These are phyloP conservation scores for Scelioninae gen. 1 DNA, from an alignment of 2,888 invertebrate species.

Conservation along the genomic window DNA sequence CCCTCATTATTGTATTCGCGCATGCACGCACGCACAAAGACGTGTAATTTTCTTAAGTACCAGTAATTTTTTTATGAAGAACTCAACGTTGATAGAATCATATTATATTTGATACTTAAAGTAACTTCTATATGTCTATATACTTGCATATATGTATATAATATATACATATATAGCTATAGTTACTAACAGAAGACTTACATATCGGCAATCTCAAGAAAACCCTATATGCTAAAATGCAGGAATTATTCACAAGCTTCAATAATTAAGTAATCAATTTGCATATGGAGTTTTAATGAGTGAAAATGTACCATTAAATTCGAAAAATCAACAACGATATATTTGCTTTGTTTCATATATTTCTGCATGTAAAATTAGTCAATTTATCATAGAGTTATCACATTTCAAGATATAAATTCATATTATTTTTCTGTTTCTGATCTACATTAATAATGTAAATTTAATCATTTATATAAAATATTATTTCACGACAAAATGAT, in stretches of 20 bases:
- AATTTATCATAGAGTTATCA: too few relatives aligned
- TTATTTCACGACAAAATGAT: too few relatives aligned
- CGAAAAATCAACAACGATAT: slow-evolving; percentile 1
- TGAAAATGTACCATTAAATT: background rate
- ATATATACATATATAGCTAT: background rate
- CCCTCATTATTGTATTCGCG: slow-evolving; percentile 59
- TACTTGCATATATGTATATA: background rate
- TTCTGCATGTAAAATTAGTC: background rate
- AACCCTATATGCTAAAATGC: slow-evolving; percentile 10
- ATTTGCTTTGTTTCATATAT: background rate
- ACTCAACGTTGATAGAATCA: slow-evolving; percentile 61
- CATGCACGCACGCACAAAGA: slow-evolving; percentile 57
- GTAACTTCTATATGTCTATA: slow-evolving; percentile 9
- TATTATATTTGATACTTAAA: slow-evolving; percentile 39
- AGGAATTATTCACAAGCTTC: slow-evolving; percentile 10
- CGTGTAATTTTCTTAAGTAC: slow-evolving; percentile 65
- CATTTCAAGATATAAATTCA: too few relatives aligned
- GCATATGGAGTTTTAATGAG: background rate
- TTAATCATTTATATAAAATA: too few relatives aligned
- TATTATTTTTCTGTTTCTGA: too few relatives aligned
- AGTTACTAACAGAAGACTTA: slow-evolving; percentile 7
- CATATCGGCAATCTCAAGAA: slow-evolving; percentile 2
- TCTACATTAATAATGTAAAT: too few relatives aligned
- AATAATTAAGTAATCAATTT: slow-evolving; percentile 3
- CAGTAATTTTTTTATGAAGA: slow-evolving; percentile 51